Evolutionary conservation across 2,797 vertebrate species (phyloP), one percentile per base, ranked within the genome.

Genomic region (Erithacus rubecula): DNA sequence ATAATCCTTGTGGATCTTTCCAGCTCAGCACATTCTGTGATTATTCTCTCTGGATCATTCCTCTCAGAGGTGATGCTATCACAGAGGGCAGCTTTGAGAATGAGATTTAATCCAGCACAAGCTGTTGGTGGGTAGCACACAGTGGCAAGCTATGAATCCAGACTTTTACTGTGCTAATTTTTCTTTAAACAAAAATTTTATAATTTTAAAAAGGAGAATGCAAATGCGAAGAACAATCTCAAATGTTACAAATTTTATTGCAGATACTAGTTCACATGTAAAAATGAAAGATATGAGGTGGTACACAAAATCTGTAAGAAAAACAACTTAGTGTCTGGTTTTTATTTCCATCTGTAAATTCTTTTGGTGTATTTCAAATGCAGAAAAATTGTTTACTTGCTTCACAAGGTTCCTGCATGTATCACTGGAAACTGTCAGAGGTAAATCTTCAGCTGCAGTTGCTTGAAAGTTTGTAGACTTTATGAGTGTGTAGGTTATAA

Each of bases 301-400:
- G 18, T 93, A 71, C 84, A 82, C 94, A 93, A 95, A 84, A 89
- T 95, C 59, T 91, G 12, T 94, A 82, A 93, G 72, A 81, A 95
- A 91, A 97, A 41, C 36, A 41, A 43, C 81, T 59, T 26, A 12
- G 23, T 75, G 89, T 51, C 22, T 88, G 83, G 11, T 43, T 95
- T 95, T 95, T 91, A 83, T 96, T 95, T 95, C 58, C n/a, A 79
- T 89, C 62, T 86, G 20, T 56, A 62, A 87, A 64, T 94, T 94
- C 20, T 84, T 87, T 71, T 39, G 43, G 12, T 76, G 13, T 71
- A 67, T 70, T 85, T 93, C 36, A 77, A 89, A 92, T 53, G 60
- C 68, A 21, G 68, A 44, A 59, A 68, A 80, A 82, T 19, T 65
- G 12, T 63, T 95, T 78, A 58, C 37, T 77, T 90, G 39, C 30